Percentiles rank a stretch among this genome's conserved stretches.
phyloP scores from a whole-genome alignment of 2,797 vertebrate species.

The Enoplosus armatus region DNA sequence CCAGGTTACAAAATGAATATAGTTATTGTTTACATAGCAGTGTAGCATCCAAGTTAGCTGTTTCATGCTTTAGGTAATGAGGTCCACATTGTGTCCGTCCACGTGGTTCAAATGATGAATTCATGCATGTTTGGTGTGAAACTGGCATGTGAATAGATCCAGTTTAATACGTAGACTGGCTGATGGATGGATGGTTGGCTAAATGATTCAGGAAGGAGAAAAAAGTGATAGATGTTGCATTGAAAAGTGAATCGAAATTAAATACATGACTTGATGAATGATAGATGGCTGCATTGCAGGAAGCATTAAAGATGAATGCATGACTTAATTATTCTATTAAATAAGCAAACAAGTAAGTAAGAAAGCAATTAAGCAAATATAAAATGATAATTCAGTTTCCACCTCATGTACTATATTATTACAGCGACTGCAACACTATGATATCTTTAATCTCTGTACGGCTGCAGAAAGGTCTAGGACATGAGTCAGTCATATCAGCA shows the following conservation, averaged over 20 bases:
- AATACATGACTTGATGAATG: slow-evolving; percentile 48
- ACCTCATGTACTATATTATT: slow-evolving; percentile 13
- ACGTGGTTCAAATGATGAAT: slow-evolving; percentile 6
- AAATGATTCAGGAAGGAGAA: slow-evolving; percentile 17
- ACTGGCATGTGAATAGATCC: not conserved
- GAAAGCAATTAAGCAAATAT: slow-evolving; percentile 63
- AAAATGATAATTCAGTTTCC: slow-evolving; percentile 51
- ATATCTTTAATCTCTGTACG: slow-evolving; percentile 24
- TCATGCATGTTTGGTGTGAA: slow-evolving; percentile 15
- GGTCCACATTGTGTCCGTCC: not conserved
- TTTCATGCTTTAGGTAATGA: not conserved
- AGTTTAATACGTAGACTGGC: slow-evolving; percentile 1
- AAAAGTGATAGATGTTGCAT: slow-evolving; percentile 26
- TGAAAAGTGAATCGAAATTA: slow-evolving; percentile 44
- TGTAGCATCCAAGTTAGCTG: slow-evolving; percentile 2
- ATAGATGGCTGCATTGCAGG: slow-evolving; percentile 47
- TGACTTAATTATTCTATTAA: slow-evolving; percentile 60
- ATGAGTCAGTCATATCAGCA: slow-evolving; percentile 53
- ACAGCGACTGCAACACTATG: not conserved
- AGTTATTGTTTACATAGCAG: not conserved
- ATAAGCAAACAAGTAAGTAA: slow-evolving; percentile 51
- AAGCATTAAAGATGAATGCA: slow-evolving; percentile 60
- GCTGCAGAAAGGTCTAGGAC: slow-evolving; percentile 32
- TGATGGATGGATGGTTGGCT: not conserved
- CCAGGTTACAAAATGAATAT: not conserved